Base-by-base conservation (phyloP, 2,888 invertebrate species). In the Pachydiplax longipennis region DNA sequence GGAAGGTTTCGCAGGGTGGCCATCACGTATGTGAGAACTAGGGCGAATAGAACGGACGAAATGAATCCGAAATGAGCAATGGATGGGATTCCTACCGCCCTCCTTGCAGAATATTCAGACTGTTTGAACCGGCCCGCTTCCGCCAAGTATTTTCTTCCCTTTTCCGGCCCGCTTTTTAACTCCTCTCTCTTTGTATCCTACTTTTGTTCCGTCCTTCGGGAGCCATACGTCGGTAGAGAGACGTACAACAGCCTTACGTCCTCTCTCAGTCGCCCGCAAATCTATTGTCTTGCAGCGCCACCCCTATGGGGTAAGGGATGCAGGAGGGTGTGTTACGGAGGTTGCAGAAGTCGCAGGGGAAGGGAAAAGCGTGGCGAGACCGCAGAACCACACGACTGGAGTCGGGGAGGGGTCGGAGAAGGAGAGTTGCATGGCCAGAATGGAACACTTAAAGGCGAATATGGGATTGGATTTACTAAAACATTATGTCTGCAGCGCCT, bases 401-500 rank as follows among this genome's bases (percentile, higher is more conserved):
- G 58, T 8, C 12, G 10, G 83, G 31, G 53, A 10, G 22, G 44
- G 44, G 8, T 10, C 44, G 44, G 48, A 25, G 82, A 48, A 48
- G 82, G 82, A 13, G 53, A 18, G 82, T 8, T 83, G 53, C 58
- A 58, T 22, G 31, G 10, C 58, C 65, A 25, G 22, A 65, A 65
- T 65, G 58, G 61, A 61, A 40, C 87, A 61, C 87, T 87, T 87
- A 61, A 87, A 87, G 65, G 87, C 37, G 87, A 37, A 61, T n/a
- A 87, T 37, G 87, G 87, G 87, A 87, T 61, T n/a, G 87, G 61
- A 87, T 87, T 61, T 87, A 87, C 87, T 87, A 87, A 87, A 87
- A 87, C 87, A 87, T 87, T 61, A 87, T 37, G 65, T 87, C 87
- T 87, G 61, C 87, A 61, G 37, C 73, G 37, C 65, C 61, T 37